phyloP scores from a whole-genome alignment of 2,113 vertebrate species.

The Egretta garzetta region DNA sequence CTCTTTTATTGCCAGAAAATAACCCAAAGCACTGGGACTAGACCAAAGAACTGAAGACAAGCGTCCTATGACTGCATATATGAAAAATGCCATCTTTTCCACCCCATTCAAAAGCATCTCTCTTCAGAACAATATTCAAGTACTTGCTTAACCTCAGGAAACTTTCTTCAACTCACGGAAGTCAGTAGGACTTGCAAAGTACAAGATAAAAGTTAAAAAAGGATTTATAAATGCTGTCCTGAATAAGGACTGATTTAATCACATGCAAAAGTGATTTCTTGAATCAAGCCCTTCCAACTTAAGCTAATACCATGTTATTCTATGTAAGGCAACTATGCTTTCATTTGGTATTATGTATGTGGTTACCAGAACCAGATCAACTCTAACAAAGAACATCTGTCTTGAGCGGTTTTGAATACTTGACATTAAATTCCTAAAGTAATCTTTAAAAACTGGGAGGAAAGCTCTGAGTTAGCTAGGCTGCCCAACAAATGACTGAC shows the following conservation, averaged over 20 bases:
- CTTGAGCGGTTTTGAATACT: neutral
- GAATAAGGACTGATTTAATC: neutral
- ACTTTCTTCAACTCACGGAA: neutral
- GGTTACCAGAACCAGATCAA: conserved; percentile 5
- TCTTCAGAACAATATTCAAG: neutral
- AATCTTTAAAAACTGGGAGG: neutral
- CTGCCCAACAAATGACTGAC: conserved; percentile 4
- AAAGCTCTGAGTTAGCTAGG: neutral
- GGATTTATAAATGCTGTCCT: neutral
- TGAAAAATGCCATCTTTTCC: neutral
- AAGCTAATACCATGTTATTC: neutral
- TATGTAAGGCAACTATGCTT: neutral
- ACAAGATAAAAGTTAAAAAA: neutral
- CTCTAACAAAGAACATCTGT: conserved; percentile 42
- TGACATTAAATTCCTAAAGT: conserved; percentile 14
- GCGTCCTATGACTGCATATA: neutral
- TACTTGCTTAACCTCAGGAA: neutral
- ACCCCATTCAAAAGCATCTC: neutral
- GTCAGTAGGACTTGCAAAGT: neutral
- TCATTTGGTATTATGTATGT: neutral
- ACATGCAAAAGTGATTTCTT: neutral
- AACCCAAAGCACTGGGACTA: neutral
- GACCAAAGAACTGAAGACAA: neutral
- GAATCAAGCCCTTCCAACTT: neutral
- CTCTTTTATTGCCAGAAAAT: neutral